Evolutionary conservation across 37 sponge, comb jelly and placozoan genomes (phyloP), one percentile per base, ranked within the genome.

Genomic region (Hormiphora californensis): DNA sequence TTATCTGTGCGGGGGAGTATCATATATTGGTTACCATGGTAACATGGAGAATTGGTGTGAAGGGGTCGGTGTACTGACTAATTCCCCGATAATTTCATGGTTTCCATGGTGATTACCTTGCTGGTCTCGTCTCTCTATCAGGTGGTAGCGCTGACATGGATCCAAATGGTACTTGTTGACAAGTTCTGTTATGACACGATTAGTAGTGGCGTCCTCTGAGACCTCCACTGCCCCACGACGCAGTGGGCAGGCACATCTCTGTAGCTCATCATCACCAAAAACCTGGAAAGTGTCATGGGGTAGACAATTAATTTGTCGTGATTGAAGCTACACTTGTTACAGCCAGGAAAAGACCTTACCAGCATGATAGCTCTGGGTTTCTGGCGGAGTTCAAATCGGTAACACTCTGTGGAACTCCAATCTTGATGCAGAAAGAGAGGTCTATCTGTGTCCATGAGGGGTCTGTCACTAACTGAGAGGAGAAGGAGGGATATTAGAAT

Each of bases 101-200:
- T n/a, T n/a, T n/a, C n/a, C n/a, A n/a, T n/a, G n/a, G n/a, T n/a
- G n/a, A n/a, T n/a, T n/a, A n/a, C n/a, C n/a, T n/a, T n/a, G n/a
- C n/a, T n/a, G n/a, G n/a, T n/a, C n/a, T 40, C 81, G 43, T 46
- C 81, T 33, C 38, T 73, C 81, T 22, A 73, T 73, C 2, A 73
- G 81, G 25, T 73, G 81, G 38, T 73, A 73, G 40, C 81, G 40
- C 81, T 73, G 81, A 21, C 81, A 73, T 12, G 81, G 81, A 41
- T 73, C 81, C 25, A 73, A 28, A 23, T 73, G 81, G 81, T 73
- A 73, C 38, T 73, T 73, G 81, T 73, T 73, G 46, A 73, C 81
- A 27, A 73, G 81, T 40, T 73, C 81, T 12, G 81, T 43, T 73
- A 73, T 73, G 35, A 73, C 43, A 7, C 81, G 35, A 7, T 22